These are phyloP conservation scores for Lysandra coridon DNA, from an alignment of 2,888 invertebrate species.

Conservation along the genomic window DNA sequence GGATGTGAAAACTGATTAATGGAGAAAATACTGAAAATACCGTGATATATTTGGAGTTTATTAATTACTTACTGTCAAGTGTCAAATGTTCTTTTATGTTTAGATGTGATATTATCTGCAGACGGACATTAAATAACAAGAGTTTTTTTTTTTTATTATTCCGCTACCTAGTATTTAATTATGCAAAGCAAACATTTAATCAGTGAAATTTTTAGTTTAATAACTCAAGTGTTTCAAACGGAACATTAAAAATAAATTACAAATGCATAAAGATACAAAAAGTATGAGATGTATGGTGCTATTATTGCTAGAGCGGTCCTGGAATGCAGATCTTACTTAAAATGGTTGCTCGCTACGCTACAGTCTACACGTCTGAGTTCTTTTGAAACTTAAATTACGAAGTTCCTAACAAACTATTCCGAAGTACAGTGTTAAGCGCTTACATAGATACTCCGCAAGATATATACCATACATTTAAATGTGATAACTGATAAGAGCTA, in stretches of 20 bases:
- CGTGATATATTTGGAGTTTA: neutral
- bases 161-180: too few species aligned
- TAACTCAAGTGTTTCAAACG: neutral
- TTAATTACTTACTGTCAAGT: neutral
- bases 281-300: neutral
- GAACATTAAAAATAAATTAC: neutral
- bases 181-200: too few species aligned
- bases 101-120: neutral
- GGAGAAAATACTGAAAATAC: neutral
- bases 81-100: neutral
- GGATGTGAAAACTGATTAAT: conserved; percentile 1
- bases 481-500: neutral
- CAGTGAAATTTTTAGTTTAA: neutral
- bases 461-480: neutral
- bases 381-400: conserved; percentile 20
- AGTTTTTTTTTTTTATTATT: too few species aligned
- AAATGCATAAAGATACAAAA: conserved; percentile 7
- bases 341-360: conserved; percentile 8
- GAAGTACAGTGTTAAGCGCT: conserved; percentile 8
- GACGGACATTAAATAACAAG: too few species aligned
- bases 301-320: neutral
- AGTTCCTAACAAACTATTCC: conserved; percentile 15
- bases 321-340: conserved; percentile 21
- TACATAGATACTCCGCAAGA: neutral
- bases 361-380: conserved; percentile 10